A percentile compares a stretch with the other conserved stretches of the same genome.
phyloP scores from a whole-genome alignment of 2,797 vertebrate genomes.

The Capromys pilorides region DNA sequence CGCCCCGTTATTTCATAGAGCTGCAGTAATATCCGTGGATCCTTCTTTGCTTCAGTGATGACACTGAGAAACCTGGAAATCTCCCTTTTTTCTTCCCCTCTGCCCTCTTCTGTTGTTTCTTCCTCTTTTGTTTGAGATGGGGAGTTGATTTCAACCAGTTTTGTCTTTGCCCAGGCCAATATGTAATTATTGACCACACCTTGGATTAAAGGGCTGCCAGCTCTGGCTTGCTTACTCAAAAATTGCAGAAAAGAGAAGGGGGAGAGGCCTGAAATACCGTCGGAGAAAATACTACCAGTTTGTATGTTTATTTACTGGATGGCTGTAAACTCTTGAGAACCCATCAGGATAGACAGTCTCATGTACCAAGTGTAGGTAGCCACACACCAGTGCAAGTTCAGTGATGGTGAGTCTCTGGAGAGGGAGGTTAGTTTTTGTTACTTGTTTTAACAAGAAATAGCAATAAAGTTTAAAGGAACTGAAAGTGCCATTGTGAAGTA shows the following conservation, averaged over 20 bases:
- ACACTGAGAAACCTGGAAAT: not conserved
- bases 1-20: not conserved
- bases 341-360: not conserved
- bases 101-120: not conserved
- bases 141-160: not conserved
- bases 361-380: not conserved
- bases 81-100: not conserved
- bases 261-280: not conserved
- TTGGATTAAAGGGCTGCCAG: not conserved
- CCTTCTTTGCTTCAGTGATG: not conserved
- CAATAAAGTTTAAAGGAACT: conserved; percentile 49
- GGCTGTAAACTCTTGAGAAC: not conserved
- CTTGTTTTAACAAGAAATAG: not conserved
- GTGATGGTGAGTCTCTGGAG: not conserved
- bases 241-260: not conserved
- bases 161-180: not conserved
- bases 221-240: conserved; percentile 37
- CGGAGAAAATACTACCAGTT: not conserved
- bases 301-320: not conserved
- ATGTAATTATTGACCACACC: not conserved
- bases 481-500: conserved; percentile 21
- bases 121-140: not conserved
- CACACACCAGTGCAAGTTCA: not conserved
- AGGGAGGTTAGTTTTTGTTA: not conserved
- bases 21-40: not conserved